phyloP scores from a whole-genome alignment of 2,797 vertebrate species.

The Telmatherina bonti region DNA sequence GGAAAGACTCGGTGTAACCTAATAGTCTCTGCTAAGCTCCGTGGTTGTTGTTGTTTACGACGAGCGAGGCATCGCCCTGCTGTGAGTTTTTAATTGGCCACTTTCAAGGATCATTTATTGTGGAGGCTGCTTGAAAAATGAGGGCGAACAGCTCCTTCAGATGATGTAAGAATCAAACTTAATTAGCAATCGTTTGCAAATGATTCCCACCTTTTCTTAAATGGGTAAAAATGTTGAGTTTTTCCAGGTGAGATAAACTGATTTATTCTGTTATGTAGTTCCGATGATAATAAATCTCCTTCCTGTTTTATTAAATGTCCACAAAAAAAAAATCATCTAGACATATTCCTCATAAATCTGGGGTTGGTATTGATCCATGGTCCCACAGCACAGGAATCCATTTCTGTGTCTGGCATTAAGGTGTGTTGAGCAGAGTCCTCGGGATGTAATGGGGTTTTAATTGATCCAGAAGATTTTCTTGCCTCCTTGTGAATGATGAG shows the following conservation, averaged over 20 bases:
- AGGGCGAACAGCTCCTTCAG: conserved; percentile 10
- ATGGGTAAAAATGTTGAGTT: conserved; percentile 10
- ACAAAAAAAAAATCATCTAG: conserved; percentile 10
- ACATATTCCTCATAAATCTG: not conserved
- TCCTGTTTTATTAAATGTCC: not conserved
- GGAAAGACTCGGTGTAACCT: conserved; percentile 8
- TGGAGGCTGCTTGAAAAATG: conserved; percentile 1
- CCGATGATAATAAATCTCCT: not conserved
- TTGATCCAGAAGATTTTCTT: conserved; percentile 47
- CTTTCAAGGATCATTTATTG: conserved; percentile 24
- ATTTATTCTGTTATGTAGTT: not conserved
- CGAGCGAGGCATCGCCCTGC: conserved; percentile 15
- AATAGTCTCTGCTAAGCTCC: conserved; percentile 11
- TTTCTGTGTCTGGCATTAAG: conserved; percentile 2
- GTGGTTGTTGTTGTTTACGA: conserved; percentile 16
- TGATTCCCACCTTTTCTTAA: not conserved
- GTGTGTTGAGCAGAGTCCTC: conserved; percentile 37
- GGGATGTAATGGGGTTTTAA: conserved; percentile 51
- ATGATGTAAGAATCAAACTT: not conserved
- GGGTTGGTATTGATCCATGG: not conserved
- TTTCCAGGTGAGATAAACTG: not conserved
- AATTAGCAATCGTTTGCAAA: not conserved
- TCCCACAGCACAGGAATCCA: not conserved
- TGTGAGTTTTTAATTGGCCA: conserved; percentile 28
- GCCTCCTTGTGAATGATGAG: not conserved